Percentiles rank a stretch among this genome's conserved stretches.
phyloP scores from a whole-genome alignment of 2,113 vertebrate species.

The Lamprotornis superbus region DNA sequence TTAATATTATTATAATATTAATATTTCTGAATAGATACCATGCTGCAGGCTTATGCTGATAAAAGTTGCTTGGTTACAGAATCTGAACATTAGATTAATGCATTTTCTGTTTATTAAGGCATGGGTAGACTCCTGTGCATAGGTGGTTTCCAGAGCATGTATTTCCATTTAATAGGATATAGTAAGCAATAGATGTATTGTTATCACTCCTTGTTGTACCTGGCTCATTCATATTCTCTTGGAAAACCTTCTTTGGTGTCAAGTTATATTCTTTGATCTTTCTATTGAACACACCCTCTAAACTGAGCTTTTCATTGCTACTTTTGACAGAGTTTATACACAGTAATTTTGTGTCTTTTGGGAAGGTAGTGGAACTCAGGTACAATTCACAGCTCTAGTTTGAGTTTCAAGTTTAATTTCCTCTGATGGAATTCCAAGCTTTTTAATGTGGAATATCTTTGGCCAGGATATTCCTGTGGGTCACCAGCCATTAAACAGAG shows the following conservation, averaged over 20 bases:
- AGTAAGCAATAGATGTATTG: not conserved
- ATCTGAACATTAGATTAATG: not conserved
- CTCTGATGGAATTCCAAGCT: not conserved
- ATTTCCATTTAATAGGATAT: not conserved
- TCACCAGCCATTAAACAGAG: not conserved
- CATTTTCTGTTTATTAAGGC: not conserved
- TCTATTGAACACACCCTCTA: not conserved
- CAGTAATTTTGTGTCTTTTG: not conserved
- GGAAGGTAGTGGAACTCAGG: not conserved
- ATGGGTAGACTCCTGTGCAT: not conserved
- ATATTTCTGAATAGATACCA: not conserved
- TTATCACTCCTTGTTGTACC: not conserved
- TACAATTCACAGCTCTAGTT: not conserved
- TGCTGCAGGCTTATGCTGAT: not conserved
- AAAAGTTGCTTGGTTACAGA: not conserved
- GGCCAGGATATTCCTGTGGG: not conserved
- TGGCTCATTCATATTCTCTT: not conserved
- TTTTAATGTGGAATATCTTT: not conserved
- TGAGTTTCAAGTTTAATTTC: not conserved
- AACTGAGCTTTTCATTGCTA: not conserved
- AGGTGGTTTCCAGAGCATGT: not conserved
- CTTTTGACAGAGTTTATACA: not conserved
- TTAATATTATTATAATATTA: not conserved
- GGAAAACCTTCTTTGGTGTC: not conserved
- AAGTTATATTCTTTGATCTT: not conserved